These are phyloP conservation scores for Scomber colias DNA, from an alignment of 2,113 vertebrate species.

Conservation along the genomic window DNA sequence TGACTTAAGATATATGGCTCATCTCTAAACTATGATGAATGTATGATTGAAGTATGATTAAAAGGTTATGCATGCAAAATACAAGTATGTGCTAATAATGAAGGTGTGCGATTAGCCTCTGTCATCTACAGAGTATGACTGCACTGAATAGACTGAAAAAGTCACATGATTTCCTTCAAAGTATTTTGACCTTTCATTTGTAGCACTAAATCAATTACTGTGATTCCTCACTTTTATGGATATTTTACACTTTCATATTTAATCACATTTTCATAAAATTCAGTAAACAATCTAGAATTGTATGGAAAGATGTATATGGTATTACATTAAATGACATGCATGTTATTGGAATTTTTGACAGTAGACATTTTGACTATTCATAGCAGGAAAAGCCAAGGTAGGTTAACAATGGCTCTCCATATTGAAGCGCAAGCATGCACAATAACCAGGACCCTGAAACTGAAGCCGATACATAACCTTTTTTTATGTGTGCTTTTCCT, in stretches of 20 bases:
- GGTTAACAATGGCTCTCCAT: constrained; percentile 13
- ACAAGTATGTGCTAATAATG: constrained; percentile 21
- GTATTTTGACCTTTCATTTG: constrained; percentile 51
- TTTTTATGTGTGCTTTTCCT: constrained; percentile 12
- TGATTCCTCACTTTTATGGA: constrained; percentile 11
- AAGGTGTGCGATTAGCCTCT: constrained; percentile 24
- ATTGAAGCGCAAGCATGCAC: constrained; percentile 21
- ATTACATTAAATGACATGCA: not conserved
- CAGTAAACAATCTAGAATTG: not conserved
- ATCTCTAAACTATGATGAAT: constrained; percentile 17
- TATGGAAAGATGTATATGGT: not conserved
- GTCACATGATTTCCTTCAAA: constrained; percentile 25
- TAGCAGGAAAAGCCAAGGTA: not conserved
- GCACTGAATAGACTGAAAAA: constrained; percentile 30
- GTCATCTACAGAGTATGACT: constrained; percentile 49
- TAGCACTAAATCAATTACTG: constrained; percentile 4
- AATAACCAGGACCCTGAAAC: constrained; percentile 27
- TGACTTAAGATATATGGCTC: constrained; percentile 5
- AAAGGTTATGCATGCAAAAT: constrained; percentile 58
- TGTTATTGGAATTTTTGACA: not conserved
- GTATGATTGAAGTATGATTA: constrained; percentile 29
- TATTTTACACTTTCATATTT: constrained; percentile 4
- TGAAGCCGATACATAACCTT: constrained; percentile 4
- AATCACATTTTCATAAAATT: not conserved
- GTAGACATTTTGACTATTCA: not conserved